Percentiles rank a stretch among this genome's conserved stretches.
Conservation (phyloP, 2,113 vertebrate genomes). For the Cynocephalus volans region DNA sequence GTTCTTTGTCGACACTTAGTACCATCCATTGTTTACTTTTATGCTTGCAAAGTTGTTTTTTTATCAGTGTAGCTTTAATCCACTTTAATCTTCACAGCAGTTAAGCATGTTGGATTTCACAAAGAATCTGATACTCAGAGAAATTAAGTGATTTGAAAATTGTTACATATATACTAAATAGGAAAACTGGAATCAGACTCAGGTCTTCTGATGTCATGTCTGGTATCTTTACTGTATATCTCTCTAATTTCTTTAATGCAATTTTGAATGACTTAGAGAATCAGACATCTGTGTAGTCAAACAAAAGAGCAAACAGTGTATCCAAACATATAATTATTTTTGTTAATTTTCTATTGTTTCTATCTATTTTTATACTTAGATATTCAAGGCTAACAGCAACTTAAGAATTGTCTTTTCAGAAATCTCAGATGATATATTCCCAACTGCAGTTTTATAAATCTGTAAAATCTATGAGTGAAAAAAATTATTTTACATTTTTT, state of each 20-base stretch:
- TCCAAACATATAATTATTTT: neutral
- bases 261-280: neutral
- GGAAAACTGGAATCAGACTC: neutral
- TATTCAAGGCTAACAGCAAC: neutral
- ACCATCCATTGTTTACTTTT: neutral
- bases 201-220: neutral
- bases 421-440: neutral
- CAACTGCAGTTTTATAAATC: neutral
- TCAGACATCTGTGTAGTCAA: neutral
- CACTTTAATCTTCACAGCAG: neutral
- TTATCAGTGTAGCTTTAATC: neutral
- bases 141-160: neutral
- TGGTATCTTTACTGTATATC: neutral
- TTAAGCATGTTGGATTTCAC: neutral
- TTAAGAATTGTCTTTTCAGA: neutral
- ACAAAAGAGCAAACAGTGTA: neutral
- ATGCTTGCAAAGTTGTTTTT: neutral
- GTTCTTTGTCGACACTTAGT: neutral
- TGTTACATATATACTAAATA: neutral
- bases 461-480: neutral
- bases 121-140: neutral
- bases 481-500: neutral
- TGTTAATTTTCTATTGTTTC: neutral
- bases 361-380: neutral
- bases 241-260: conserved; percentile 10